Evolutionary conservation across 2,113 vertebrate genomes (phyloP).

Genomic region (Eonycteris spelaea): DNA sequence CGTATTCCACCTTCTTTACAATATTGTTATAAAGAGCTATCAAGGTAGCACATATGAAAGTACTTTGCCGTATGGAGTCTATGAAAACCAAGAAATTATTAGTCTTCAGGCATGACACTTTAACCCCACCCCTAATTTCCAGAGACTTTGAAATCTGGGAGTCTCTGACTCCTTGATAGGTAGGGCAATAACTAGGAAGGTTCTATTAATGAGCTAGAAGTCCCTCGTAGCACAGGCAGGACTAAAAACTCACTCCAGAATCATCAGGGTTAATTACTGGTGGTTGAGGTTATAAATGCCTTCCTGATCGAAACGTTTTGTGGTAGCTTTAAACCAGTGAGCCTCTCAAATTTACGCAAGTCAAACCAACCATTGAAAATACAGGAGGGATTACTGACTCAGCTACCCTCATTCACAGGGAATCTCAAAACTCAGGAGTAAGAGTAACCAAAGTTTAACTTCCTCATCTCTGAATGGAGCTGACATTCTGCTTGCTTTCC

Average conservation of each 20-base stretch:
- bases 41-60: neutral
- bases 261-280: neutral
- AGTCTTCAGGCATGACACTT: neutral
- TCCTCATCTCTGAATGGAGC: neutral
- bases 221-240: neutral
- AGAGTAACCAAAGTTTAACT: neutral
- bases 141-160: neutral
- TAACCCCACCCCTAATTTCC: neutral
- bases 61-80: neutral
- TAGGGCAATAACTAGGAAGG: neutral
- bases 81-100: neutral
- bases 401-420: neutral
- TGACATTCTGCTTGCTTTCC: neutral
- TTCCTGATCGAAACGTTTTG: conserved; percentile 21
- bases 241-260: neutral
- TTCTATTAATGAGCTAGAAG: neutral
- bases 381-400: neutral
- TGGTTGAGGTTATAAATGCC: neutral
- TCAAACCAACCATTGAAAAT: neutral
- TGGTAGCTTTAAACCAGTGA: neutral
- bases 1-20: neutral
- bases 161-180: neutral
- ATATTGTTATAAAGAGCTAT: neutral
- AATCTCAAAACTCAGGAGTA: neutral
- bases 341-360: neutral